A percentile compares a stretch with the other conserved stretches of the same genome.
Evolutionary conservation across 2,888 invertebrate genomes (phyloP).

Genomic region (Tholera decimalis): DNA sequence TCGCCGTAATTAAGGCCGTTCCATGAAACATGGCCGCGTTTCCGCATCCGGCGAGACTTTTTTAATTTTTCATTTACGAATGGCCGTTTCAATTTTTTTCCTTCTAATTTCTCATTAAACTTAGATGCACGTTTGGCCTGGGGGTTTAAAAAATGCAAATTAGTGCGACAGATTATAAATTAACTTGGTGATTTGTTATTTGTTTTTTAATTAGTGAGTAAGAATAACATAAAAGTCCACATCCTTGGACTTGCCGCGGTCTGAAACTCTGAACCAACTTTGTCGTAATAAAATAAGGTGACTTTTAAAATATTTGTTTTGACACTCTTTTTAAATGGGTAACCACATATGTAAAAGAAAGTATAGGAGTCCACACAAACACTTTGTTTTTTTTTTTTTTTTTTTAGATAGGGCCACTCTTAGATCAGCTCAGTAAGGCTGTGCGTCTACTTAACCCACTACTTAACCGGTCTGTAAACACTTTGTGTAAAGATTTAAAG

Average conservation of each 20-base stretch:
- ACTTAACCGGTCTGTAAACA: too few relatives aligned
- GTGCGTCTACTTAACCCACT: too few relatives aligned
- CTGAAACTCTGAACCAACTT: background rate
- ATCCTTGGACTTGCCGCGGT: background rate
- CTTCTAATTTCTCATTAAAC: slow-evolving; percentile 87
- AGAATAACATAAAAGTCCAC: slow-evolving; percentile 2
- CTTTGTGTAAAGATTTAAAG: too few relatives aligned
- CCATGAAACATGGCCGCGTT: slow-evolving; percentile 82
- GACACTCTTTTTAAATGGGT: too few relatives aligned
- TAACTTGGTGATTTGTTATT: slow-evolving; percentile 70
- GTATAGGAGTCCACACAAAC: too few relatives aligned
- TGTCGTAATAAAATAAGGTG: background rate
- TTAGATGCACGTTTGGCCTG: slow-evolving; percentile 79
- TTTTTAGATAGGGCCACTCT: too few relatives aligned
- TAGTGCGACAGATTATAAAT: slow-evolving; percentile 73
- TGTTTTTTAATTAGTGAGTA: slow-evolving; percentile 51
- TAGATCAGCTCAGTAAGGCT: too few relatives aligned
- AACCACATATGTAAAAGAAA: too few relatives aligned
- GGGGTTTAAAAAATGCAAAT: slow-evolving; percentile 74
- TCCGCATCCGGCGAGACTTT: slow-evolving; percentile 84
- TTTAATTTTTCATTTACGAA: slow-evolving; percentile 88
- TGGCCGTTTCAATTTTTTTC: slow-evolving; percentile 84
- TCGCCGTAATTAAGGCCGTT: slow-evolving; percentile 81
- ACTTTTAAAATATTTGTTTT: too few relatives aligned
- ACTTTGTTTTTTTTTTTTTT: too few relatives aligned